Percentiles rank a stretch among this genome's conserved stretches.
Conservation (phyloP, 2,888 invertebrate species). For the Callyntrura guangdongensis region DNA sequence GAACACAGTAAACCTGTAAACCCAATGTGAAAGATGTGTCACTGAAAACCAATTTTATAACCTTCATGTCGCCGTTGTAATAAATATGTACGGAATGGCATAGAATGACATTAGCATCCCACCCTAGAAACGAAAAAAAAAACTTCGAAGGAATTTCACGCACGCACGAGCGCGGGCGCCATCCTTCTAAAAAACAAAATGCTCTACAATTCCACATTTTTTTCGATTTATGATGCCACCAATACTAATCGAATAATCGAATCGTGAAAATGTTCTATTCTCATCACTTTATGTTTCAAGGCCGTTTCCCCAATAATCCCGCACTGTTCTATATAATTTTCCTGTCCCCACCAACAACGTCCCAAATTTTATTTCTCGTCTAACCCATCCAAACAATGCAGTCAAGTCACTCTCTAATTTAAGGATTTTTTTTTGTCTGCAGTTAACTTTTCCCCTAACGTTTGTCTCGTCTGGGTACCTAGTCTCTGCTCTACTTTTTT, state of each 20-base stretch:
- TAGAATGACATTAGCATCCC: too few species aligned
- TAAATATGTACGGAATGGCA: too few species aligned
- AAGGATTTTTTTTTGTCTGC: background rate
- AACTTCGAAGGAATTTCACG: too few species aligned
- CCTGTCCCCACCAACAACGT: background rate
- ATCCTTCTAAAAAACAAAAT: too few species aligned
- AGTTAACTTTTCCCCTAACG: background rate
- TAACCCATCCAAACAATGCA: background rate
- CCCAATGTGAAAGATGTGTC: too few species aligned
- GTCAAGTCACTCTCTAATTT: background rate
- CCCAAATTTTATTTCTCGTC: background rate
- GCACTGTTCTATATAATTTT: conserved; percentile 11
- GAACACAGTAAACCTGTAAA: too few species aligned
- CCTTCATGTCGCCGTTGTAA: too few species aligned
- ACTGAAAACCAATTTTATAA: too few species aligned
- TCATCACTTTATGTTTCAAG: conserved; percentile 15
- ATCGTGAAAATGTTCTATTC: background rate
- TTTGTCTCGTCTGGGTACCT: background rate
- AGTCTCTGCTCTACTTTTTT: background rate
- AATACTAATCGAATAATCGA: background rate
- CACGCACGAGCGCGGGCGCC: too few species aligned
- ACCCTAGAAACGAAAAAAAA: too few species aligned
- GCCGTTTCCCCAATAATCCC: background rate
- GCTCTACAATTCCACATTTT: background rate
- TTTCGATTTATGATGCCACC: too few species aligned